Evolutionary conservation across 2,797 vertebrate species (phyloP).

Genomic region (Parauchenoglanis punctatus): DNA sequence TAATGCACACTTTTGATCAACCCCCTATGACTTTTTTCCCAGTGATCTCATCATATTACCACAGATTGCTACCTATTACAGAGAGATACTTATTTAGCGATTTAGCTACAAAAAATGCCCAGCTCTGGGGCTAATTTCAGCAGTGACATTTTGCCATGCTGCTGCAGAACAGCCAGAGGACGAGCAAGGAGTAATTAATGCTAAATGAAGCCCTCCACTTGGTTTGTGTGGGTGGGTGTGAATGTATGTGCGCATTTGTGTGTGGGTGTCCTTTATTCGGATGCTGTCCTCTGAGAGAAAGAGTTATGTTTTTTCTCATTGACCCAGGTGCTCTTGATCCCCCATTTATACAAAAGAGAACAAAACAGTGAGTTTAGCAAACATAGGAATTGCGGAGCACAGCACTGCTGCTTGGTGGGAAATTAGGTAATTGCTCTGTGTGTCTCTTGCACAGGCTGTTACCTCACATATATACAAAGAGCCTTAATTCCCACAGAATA

Average conservation of each 20-base stretch:
- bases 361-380: constrained; percentile 44
- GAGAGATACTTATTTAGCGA: constrained; percentile 78
- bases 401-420: constrained; percentile 45
- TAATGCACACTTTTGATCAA: constrained; percentile 85
- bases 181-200: constrained; percentile 56
- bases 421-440: constrained; percentile 52
- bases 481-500: constrained; percentile 39
- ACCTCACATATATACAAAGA: constrained; percentile 45
- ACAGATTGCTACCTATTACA: constrained; percentile 81
- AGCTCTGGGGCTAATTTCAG: constrained; percentile 76
- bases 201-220: constrained; percentile 53
- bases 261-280: constrained; percentile 24
- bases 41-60: constrained; percentile 82
- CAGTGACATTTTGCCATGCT: constrained; percentile 75
- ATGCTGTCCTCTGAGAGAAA: constrained; percentile 33
- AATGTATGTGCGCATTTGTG: constrained; percentile 46
- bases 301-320: constrained; percentile 49
- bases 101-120: constrained; percentile 78
- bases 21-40: constrained; percentile 68
- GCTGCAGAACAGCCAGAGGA: constrained; percentile 68
- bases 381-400: constrained; percentile 38
- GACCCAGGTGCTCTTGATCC: constrained; percentile 56
- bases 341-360: constrained; percentile 49
- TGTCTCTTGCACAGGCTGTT: constrained; percentile 47
- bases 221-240: constrained; percentile 47